A percentile compares a stretch with the other conserved stretches of the same genome.
phyloP scores from a whole-genome alignment of 2,888 invertebrate species.

The Temnothorax ravouxi region DNA sequence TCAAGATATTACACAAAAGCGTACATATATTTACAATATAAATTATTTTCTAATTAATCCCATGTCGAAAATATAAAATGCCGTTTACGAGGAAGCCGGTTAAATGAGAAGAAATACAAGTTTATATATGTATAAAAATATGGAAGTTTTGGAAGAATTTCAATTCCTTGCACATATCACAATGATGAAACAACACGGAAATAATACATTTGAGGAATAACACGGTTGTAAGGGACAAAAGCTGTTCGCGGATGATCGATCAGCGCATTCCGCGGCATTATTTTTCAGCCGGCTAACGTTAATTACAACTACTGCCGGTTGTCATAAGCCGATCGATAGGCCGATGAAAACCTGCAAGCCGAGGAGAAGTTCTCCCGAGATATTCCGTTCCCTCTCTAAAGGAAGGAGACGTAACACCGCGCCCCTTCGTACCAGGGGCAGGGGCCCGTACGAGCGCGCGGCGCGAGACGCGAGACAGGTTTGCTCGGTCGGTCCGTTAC shows the following conservation, averaged over 20 bases:
- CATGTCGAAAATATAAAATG: too few relatives aligned
- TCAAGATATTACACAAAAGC: not conserved
- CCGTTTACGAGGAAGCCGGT: not conserved
- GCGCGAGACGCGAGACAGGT: conserved; percentile 71
- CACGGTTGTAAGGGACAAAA: not conserved
- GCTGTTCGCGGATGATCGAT: not conserved
- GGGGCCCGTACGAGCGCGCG: conserved; percentile 51
- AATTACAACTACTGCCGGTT: conserved; percentile 62
- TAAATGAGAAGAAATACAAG: not conserved
- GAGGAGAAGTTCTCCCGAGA: conserved; percentile 46
- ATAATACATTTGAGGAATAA: not conserved
- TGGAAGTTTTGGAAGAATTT: not conserved
- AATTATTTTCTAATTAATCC: not conserved
- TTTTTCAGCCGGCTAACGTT: conserved; percentile 65
- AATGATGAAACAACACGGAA: not conserved
- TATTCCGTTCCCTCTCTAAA: conserved; percentile 47
- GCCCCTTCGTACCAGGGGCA: conserved; percentile 27
- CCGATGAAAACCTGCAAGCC: conserved; percentile 31
- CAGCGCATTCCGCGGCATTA: conserved; percentile 30
- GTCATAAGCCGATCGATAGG: conserved; percentile 49
- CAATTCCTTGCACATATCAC: too few relatives aligned
- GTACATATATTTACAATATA: too few relatives aligned
- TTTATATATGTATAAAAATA: not conserved
- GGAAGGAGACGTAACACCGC: conserved; percentile 42
- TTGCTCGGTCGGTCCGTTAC: conserved; percentile 70